Base-by-base conservation (phyloP, 2,888 invertebrate genomes). In the Syrphus vitripennis region DNA sequence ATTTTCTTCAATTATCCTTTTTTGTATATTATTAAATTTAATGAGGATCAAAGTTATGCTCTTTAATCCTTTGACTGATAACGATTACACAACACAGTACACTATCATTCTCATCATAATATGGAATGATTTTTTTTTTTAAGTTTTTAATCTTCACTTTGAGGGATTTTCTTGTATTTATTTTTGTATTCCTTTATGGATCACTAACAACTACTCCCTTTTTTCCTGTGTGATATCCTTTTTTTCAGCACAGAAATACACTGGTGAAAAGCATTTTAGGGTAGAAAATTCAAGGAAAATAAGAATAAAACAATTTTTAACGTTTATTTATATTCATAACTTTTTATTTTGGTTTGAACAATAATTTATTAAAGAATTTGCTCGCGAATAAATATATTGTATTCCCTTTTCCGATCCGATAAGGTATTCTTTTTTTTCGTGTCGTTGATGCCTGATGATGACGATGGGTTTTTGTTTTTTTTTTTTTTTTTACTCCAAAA, bases 1-100 rank as follows among this genome's bases (percentile, higher is more conserved):
- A 81, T 37, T 81, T 81, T 71, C 37, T 76, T 65, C 50, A 61
- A 76, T 45, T 81, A 81, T 81, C 81, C 84, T 59, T 67, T 45
- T 59, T 37, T 31, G 29, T 67, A 26, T 55, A 65, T 19, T 61
- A 37, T 61, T 50, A 19, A 21, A 63, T 21, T 55, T 67, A 2
- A 29, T 19, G 31, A 53, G 53, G 19, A 59, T 37, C 29, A 45
- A 45, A 31, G 42, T 5, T 59, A 42, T 57, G 29, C 53, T 67
- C 31, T 63, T 48, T 75, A 70, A 80, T 83, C 80, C 83, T 75
- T 57, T 5, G 7, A 34, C n/a, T 34, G 19, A n/a, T 50, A 21
- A 31, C 65, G 31, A 65, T 65, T 67, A 67, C 67, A 67, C 67
- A 67, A 67, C 50, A 67, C 67, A 29, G 45, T 65, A 50, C 31